phyloP scores from a whole-genome alignment of 2,113 vertebrate species.

The Ptilonorhynchus violaceus region DNA sequence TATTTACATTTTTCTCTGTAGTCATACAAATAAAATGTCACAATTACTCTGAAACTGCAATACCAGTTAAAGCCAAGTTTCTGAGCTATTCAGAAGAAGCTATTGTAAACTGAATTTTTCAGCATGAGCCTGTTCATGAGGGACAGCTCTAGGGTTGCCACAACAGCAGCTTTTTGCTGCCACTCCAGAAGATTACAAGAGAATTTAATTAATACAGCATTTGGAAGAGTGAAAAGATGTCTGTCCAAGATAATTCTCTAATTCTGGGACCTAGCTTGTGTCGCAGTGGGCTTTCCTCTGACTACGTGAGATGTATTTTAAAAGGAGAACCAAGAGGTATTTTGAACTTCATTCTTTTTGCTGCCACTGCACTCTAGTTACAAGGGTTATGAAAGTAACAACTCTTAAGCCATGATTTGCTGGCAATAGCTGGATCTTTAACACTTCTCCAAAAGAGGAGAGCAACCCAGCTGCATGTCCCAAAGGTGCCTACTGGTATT shows the following conservation, averaged over 20 bases:
- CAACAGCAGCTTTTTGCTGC: not conserved
- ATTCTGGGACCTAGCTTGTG: not conserved
- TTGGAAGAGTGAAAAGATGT: constrained; percentile 20
- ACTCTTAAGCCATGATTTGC: not conserved
- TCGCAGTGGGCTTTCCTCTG: not conserved
- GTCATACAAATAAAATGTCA: not conserved
- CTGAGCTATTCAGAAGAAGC: not conserved
- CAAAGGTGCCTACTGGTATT: not conserved
- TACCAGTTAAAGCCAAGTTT: not conserved
- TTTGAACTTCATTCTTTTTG: not conserved
- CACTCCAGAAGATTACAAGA: not conserved
- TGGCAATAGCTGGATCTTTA: not conserved
- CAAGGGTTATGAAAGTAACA: not conserved
- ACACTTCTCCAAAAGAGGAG: not conserved
- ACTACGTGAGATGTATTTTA: not conserved
- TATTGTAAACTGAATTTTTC: not conserved
- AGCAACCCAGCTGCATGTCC: not conserved
- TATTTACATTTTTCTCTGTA: not conserved
- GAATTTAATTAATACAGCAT: not conserved
- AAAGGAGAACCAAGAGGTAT: not conserved
- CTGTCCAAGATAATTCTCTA: not conserved
- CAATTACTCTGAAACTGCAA: not conserved
- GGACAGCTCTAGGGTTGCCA: not conserved
- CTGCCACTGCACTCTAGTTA: not conserved
- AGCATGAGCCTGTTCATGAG: not conserved